Evolutionary conservation across 2,797 vertebrate genomes (phyloP).

Genomic region (Chelidonichthys spinosus): DNA sequence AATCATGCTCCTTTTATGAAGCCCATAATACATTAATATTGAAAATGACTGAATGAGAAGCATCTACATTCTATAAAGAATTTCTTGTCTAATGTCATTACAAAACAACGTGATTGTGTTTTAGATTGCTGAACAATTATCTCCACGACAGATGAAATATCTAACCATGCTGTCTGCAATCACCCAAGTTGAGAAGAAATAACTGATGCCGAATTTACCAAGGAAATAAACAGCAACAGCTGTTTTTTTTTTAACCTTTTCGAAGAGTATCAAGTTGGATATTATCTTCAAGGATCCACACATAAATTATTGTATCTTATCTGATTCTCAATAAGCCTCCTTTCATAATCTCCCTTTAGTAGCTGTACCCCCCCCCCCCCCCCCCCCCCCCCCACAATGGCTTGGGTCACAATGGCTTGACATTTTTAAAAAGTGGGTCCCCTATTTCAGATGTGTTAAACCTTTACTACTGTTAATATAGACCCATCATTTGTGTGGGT

Average conservation of each 20-base stretch:
- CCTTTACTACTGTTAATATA: neutral
- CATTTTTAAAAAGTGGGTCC: too few species aligned
- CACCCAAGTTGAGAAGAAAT: neutral
- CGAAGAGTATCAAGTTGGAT: neutral
- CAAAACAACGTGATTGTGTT: neutral
- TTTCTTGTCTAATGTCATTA: neutral
- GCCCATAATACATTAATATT: neutral
- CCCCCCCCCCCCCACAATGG: neutral
- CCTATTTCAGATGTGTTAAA: neutral
- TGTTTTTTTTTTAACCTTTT: constrained; percentile 5
- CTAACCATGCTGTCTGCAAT: neutral
- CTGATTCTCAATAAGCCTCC: neutral
- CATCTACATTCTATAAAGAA: neutral
- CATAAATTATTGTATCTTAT: neutral
- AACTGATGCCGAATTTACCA: neutral
- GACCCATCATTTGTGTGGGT: constrained; percentile 3
- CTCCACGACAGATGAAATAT: neutral
- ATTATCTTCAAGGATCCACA: neutral
- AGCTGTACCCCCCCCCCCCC: neutral
- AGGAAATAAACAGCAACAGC: neutral
- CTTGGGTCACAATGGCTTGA: too few species aligned
- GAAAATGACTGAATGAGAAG: neutral
- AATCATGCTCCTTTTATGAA: neutral
- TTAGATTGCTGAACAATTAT: neutral
- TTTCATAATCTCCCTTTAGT: neutral